Evolutionary conservation across 2,888 invertebrate species (phyloP), one percentile per base, ranked within the genome.

Genomic region (Cantharis flavilabris): DNA sequence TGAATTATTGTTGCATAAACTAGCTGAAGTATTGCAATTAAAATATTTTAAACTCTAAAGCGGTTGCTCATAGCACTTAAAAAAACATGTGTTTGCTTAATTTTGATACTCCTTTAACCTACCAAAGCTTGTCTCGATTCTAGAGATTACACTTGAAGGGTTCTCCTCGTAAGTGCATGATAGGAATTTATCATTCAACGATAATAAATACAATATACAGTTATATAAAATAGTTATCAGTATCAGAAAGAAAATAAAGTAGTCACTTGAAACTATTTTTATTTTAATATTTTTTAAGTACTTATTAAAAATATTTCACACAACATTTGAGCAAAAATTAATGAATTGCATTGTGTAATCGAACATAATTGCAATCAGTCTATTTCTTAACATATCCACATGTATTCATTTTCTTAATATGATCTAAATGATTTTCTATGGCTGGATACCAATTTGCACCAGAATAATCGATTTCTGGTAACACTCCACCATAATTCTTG

Each of bases 371-470:
- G 7, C 49, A 13, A 5, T 49, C 49, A 49, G 49, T 18, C 70
- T 73, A 78, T 30, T 89, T 89, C 83, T 93, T 91, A 20, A 89
- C 91, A 70, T 91, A 90, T 2, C 95, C 95, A 85, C 92, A 93
- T 16, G 91, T 88, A 85, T 94, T 93, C 93, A 94, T 93, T 84
- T 91, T 91, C 85, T 90, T 88, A 73, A 95, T 92, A 83, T 92
- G 92, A 1, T 93, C 93, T 23, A 93, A 88, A 80, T 93, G 89
- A 1, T 91, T 89, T 64, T 91, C 89, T 81, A 96, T 90, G 71
- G 91, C 90, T 10, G 94, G 93, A 85, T 92, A 95, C 96, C 96
- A 96, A 71, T 96, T 92, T 3, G 91, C 92, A 28, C 94, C 93
- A 23, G 92, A 90, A 87, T 96, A 96, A 88, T 96, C 91, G 77